Base-by-base conservation (phyloP, 1,140 invertebrate genomes). In the Atopsyche davidsoni region DNA sequence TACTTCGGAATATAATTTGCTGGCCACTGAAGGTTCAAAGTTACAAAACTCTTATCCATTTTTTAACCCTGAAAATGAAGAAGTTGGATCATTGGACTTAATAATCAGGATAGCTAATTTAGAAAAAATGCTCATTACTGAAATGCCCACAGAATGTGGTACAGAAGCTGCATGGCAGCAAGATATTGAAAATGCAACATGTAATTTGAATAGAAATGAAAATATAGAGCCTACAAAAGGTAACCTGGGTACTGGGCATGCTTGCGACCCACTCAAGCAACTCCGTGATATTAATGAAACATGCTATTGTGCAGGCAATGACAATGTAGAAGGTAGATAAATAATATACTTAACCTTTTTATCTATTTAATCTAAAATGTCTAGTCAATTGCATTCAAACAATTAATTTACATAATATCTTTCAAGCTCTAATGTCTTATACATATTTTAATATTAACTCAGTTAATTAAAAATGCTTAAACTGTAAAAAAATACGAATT, bases 91-190 rank as follows among this genome's bases (percentile, higher is more conserved):
- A 3, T 9, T 46, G 16, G 45, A 46, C 9, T 38, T 46, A 22
- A 46, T 46, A 23, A 3, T 46, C n/a, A 46, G 45, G 16, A n/a
- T 46, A 10, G 36, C 45, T 6, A 46, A 46, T 9, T 24, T 46
- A 22, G 17, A 38, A 11, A 14, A 36, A 6, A 38, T 46, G 11
- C 36, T 34, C 22, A 4, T 46, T 16, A 46, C 36, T 21, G 45
- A 46, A 6, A 38, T 46, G 21, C 23, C 34, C 1, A 38, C 18
- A 17, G 45, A 46, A 17, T 17, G 16, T 2, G 34, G 45, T 16
- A 38, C 16, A 10, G 39, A 46, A 10, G 36, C 39, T 18, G 28
- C 25, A 13, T 13, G 36, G n/a, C 36, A 46, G 4, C 32, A 23
- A 7, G 25, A 16, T 13, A 35, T 38, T 2, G 45, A 46, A 22